Base-by-base conservation (phyloP, 2,888 invertebrate genomes). In the Hypercompe scribonia region DNA sequence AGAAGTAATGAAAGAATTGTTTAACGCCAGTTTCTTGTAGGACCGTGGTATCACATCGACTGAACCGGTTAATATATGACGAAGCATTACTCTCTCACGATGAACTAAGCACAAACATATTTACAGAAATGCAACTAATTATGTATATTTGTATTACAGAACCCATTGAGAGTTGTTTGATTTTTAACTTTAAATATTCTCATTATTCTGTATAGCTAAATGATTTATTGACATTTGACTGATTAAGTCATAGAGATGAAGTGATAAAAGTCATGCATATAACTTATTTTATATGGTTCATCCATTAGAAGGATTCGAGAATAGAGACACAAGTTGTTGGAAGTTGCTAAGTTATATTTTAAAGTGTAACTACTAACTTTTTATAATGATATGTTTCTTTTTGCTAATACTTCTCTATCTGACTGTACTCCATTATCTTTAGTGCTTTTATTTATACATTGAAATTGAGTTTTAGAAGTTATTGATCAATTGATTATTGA, bases 341-440 rank as follows among this genome's bases (percentile, higher is more conserved):
- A 42, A 78, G 73, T 71, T 71, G 71, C 74, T 74, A 75, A 68
- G 74, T 79, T 67, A 77, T 82, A 76, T 75, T 81, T 72, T 77
- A 70, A 73, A 82, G 72, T 71, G 74, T 73, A 65, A 36, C 73
- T 68, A 74, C 75, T 70, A 81, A 81, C 83, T 84, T 78, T 76
- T 74, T n/a, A n/a, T n/a, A n/a, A n/a, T n/a, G n/a, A n/a, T n/a
- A n/a, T n/a, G n/a, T n/a, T n/a, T n/a, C n/a, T 78, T 81, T 75
- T 78, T 76, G 78, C 69, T 77, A 76, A 76, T 75, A 81, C 65
- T 68, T 50, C 50, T 50, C 24, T 78, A 42, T 66, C 28, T 46
- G 64, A 28, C 73, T 42, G 64, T 68, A 36, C 54, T 36, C 64
- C 24, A 42, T 63, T 46, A 69, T 3, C 75, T 74, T 75, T 71